phyloP scores from a whole-genome alignment of 2,113 vertebrate species.

The Cottus gobio region DNA sequence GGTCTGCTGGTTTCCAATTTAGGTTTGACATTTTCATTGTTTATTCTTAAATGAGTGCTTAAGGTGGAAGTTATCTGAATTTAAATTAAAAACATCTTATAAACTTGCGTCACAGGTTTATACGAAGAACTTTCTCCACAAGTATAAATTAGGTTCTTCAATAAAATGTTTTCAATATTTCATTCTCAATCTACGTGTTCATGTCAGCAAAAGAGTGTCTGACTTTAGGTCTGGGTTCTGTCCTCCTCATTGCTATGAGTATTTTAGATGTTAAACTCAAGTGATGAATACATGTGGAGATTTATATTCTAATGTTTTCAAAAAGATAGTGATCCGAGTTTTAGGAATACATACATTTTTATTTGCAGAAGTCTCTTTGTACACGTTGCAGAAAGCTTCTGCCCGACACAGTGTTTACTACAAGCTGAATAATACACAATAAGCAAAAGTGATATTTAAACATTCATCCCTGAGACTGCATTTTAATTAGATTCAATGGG shows the following conservation, averaged over 20 bases:
- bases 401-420: not conserved
- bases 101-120: not conserved
- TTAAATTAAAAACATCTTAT: slow-evolving; percentile 3
- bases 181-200: not conserved
- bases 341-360: not conserved
- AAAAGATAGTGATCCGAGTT: no score
- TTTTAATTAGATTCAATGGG: not conserved
- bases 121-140: not conserved
- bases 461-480: not conserved
- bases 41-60: not conserved
- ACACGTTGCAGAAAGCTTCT: not conserved
- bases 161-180: not conserved
- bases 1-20: not conserved
- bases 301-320: not conserved
- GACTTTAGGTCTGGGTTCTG: not conserved
- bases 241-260: not conserved
- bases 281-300: not conserved
- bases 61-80: not conserved
- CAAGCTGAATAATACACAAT: not conserved
- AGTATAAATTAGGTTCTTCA: not conserved
- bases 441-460: slow-evolving; percentile 5
- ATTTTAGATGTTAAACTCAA: not conserved
- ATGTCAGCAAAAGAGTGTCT: no score
- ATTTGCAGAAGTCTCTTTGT: not conserved
- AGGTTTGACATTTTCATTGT: not conserved